A percentile compares a stretch with the other conserved stretches of the same genome.
Evolutionary conservation across 1,140 invertebrate species (phyloP).

Genomic region (Cyclina sinensis): DNA sequence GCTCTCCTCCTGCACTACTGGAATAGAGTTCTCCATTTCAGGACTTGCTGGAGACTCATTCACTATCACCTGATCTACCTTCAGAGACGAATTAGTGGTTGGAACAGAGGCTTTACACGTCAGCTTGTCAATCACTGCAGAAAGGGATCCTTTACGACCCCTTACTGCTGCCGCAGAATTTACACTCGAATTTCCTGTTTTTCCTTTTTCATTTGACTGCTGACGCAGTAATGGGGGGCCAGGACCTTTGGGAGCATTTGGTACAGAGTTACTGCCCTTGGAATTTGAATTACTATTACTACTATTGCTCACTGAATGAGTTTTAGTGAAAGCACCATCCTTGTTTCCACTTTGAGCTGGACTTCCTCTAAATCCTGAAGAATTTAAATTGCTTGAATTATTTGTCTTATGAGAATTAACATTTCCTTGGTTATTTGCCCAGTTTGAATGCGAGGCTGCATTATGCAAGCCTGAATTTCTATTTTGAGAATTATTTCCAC

Average conservation of each 20-base stretch:
- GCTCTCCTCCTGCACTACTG: background rate
- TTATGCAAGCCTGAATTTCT: constrained; percentile 45
- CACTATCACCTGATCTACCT: constrained; percentile 36
- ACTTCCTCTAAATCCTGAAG: constrained; percentile 15
- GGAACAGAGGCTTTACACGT: constrained; percentile 82
- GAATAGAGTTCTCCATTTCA: constrained; percentile 30
- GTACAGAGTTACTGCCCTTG: constrained; percentile 42
- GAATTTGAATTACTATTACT: constrained; percentile 44
- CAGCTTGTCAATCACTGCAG: constrained; percentile 95
- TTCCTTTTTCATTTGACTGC: constrained; percentile 9
- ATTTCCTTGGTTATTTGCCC: constrained; percentile 14
- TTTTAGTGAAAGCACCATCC: constrained; percentile 34
- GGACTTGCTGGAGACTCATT: constrained; percentile 57
- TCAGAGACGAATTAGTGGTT: constrained; percentile 2
- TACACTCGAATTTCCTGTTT: constrained; percentile 77
- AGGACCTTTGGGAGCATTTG: constrained; percentile 58
- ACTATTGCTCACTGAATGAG: constrained; percentile 24
- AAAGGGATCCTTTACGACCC: constrained; percentile 92
- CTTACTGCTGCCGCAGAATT: constrained; percentile 78
- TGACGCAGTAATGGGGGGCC: constrained; percentile 32
- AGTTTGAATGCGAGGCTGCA: constrained; percentile 25
- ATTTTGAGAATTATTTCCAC: constrained; percentile 40
- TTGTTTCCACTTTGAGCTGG: constrained; percentile 1
- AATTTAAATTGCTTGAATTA: constrained; percentile 31
- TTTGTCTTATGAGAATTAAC: constrained; percentile 35